Evolutionary conservation across 2,888 invertebrate species (phyloP), one percentile per base, ranked within the genome.

Genomic region (Drepana falcataria): DNA sequence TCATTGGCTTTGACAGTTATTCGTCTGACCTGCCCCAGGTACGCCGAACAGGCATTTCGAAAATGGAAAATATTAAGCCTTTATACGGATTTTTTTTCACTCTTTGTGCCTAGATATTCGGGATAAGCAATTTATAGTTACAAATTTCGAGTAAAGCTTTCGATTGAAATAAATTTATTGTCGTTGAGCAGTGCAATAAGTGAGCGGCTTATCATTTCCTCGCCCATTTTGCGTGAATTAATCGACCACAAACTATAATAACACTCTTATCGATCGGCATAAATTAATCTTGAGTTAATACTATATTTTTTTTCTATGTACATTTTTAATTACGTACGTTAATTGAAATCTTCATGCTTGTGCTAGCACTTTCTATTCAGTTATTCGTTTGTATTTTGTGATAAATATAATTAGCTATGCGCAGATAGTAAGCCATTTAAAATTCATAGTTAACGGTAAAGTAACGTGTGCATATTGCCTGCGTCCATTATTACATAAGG

Each of bases 321-420:
- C 73, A 75, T 85, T 87, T 82, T 89, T 88, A 88, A 89, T 89
- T 89, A 87, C 79, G 74, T 73, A 78, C 77, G 83, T 87, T 88
- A 89, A 89, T 89, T 87, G 85, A 87, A 88, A 82, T 74, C 69
- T 75, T 73, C 75, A 77, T 70, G 63, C 56, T 61, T 57, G 61
- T 65, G 68, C 65, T 67, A 53, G 55, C 60, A 62, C 60, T 61
- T 66, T 69, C 64, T 68, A 61, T 68, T 67, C 66, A 68, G 60
- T 66, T 71, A 73, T 72, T 71, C 73, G 58, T 66, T 66, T 58
- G 59, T 73, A 61, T 72, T 76, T 69, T 68, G 64, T 66, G 67
- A 66, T 62, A 60, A 60, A 59, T 57, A 60, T 51, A 51, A 51
- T 51, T 51, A 51, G 51, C 51, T 51, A 51, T 51, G 37, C 51